Conservation (phyloP, 2,797 vertebrate genomes). For the Centroberyx gerrardi region DNA sequence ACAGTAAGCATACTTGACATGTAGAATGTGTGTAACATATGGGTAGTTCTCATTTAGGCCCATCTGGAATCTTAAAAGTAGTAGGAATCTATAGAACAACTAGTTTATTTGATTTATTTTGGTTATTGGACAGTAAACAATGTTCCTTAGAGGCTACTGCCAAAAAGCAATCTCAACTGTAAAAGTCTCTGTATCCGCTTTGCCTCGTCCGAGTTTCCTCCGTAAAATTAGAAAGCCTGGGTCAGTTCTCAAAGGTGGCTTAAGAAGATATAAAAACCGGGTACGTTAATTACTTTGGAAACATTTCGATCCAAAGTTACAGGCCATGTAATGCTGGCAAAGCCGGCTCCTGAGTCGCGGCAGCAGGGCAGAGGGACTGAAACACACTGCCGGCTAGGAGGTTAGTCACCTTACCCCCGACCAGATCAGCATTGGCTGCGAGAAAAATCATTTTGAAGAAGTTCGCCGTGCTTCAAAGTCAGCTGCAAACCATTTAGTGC, state of each 20-base stretch:
- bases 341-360: background rate
- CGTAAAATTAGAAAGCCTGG: background rate
- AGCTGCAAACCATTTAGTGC: slow-evolving; percentile 78
- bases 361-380: slow-evolving; percentile 26
- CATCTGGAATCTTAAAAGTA: background rate
- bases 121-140: background rate
- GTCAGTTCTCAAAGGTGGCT: slow-evolving; percentile 14
- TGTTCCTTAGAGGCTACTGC: background rate
- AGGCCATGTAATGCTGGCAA: slow-evolving; percentile 21
- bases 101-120: background rate
- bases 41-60: background rate
- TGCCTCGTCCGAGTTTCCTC: background rate
- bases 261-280: slow-evolving; percentile 3
- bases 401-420: slow-evolving; percentile 45
- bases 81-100: background rate
- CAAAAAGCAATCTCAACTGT: slow-evolving; percentile 1
- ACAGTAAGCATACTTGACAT: background rate
- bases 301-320: slow-evolving; percentile 7
- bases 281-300: slow-evolving; percentile 24
- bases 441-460: slow-evolving; percentile 64
- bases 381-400: slow-evolving; percentile 39
- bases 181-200: background rate
- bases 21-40: slow-evolving; percentile 9
- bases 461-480: slow-evolving; percentile 68
- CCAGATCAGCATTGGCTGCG: slow-evolving; percentile 62